Evolutionary conservation across 2,888 invertebrate genomes (phyloP), one percentile per base, ranked within the genome.

Genomic region (Pheosia tremula): DNA sequence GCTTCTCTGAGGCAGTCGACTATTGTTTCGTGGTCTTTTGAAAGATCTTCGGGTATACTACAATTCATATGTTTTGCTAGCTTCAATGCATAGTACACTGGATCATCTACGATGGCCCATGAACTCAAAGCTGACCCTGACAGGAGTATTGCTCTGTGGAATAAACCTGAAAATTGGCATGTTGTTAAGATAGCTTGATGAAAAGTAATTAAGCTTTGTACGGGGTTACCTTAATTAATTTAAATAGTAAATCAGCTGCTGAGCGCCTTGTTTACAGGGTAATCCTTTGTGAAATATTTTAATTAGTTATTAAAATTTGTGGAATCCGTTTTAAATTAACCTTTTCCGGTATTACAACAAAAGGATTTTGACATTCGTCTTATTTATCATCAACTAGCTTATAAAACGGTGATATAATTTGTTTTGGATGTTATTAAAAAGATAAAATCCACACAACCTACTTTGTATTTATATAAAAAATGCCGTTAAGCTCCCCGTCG

Each of bases 51-150:
- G 36, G 97, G 97, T 82, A 97, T 95, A 7, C 96, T 94, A 80
- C 97, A 98, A 88, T 98, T 98, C 77, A 97, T 95, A 78, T 96
- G 96, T 71, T 96, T 96, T 3, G 97, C 97, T 78, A 98, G 87
- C 85, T 97, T 96, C 10, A 97, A 91, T 38, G 97, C 97, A 86
- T 96, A 98, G 78, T 95, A 95, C 3, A 96, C 97, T 0, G 97
- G 98, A 87, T 97, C 97, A 79, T 98, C 97, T 0, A 98, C 97
- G 58, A 97, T 94, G 0, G 98, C 98, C 98, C 98, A 98, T 0
- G 97, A 97, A 49, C 97, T 97, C 59, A 97, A 93, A 0, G 98
- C 97, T 56, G 98, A 98, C 0, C 98, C 98, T 0, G 97, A 97
- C 80, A 98, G 94, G 47, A 98, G 94, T 69, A 98, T 96, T 39